A percentile compares a stretch with the other conserved stretches of the same genome.
Conservation (phyloP, 2,113 vertebrate genomes). For the Stomatorhinus ivindoensis region DNA sequence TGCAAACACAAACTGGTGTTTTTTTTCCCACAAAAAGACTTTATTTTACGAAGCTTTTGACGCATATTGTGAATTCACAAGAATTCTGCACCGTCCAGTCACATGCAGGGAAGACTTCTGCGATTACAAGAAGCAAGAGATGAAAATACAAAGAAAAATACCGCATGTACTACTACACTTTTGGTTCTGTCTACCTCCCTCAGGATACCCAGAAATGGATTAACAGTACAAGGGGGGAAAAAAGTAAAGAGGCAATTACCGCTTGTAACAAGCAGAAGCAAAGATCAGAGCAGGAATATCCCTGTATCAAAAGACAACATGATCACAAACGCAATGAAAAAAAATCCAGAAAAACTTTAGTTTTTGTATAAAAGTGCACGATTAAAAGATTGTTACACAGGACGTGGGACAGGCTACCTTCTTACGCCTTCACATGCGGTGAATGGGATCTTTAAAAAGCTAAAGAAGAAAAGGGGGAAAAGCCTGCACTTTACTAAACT, state of each 20-base stretch:
- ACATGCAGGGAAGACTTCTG: slow-evolving; percentile 77
- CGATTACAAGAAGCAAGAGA: slow-evolving; percentile 77
- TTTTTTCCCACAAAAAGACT: slow-evolving; percentile 67
- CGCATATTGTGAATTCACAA: slow-evolving; percentile 81
- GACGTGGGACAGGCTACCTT: slow-evolving; percentile 37
- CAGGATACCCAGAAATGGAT: slow-evolving; percentile 57
- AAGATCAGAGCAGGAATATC: slow-evolving; percentile 86
- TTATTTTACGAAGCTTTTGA: slow-evolving; percentile 67
- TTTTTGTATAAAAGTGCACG: slow-evolving; percentile 62
- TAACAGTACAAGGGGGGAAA: slow-evolving; percentile 72
- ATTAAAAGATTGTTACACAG: slow-evolving; percentile 74
- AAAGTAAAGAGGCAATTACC: slow-evolving; percentile 95
- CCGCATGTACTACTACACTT: slow-evolving; percentile 60
- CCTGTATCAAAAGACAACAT: slow-evolving; percentile 95
- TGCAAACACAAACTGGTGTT: slow-evolving; percentile 26
- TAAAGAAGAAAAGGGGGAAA: slow-evolving; percentile 6
- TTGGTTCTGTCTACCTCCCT: slow-evolving; percentile 58
- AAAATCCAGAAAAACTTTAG: slow-evolving; percentile 29
- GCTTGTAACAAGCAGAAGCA: slow-evolving; percentile 92
- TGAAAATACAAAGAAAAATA: slow-evolving; percentile 58
- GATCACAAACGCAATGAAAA: slow-evolving; percentile 72
- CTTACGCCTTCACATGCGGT: slow-evolving; percentile 58
- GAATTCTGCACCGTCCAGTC: slow-evolving; percentile 71
- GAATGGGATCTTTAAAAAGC: slow-evolving; percentile 46
- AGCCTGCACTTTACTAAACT: slow-evolving; percentile 17